A percentile compares a stretch with the other conserved stretches of the same genome.
phyloP scores from a whole-genome alignment of 2,113 vertebrate genomes.

The Malaclemys terrapin region DNA sequence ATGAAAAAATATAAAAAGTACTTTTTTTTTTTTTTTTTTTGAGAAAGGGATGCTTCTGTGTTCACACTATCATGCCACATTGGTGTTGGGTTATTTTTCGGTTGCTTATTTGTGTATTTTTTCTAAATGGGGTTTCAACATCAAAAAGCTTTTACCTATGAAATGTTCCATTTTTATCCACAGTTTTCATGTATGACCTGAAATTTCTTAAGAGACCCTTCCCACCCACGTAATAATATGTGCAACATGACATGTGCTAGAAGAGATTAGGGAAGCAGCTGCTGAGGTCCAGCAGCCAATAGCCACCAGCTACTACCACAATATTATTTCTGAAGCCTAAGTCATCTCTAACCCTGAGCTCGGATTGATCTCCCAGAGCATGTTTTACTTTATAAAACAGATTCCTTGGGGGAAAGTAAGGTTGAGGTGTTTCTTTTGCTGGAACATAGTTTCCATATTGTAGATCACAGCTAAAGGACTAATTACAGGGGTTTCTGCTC shows the following conservation, averaged over 20 bases:
- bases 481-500: not conserved
- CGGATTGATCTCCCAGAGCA: not conserved
- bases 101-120: not conserved
- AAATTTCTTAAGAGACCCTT: not conserved
- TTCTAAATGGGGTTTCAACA: not conserved
- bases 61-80: rapidly evolving
- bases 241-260: not conserved
- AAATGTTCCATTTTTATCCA: not conserved
- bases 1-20: not conserved
- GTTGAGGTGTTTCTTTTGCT: not conserved
- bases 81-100: not conserved
- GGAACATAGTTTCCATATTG: not conserved
- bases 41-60: not conserved
- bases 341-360: not conserved
- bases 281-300: not conserved
- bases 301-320: not conserved
- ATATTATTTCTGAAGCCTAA: not conserved
- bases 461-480: not conserved
- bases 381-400: not conserved
- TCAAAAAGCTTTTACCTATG: not conserved
- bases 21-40: not conserved
- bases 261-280: not conserved
- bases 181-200: not conserved
- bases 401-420: not conserved
- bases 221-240: not conserved